These are phyloP conservation scores for Ranitomeya variabilis DNA, from an alignment of 2,113 vertebrate species.

Conservation along the genomic window DNA sequence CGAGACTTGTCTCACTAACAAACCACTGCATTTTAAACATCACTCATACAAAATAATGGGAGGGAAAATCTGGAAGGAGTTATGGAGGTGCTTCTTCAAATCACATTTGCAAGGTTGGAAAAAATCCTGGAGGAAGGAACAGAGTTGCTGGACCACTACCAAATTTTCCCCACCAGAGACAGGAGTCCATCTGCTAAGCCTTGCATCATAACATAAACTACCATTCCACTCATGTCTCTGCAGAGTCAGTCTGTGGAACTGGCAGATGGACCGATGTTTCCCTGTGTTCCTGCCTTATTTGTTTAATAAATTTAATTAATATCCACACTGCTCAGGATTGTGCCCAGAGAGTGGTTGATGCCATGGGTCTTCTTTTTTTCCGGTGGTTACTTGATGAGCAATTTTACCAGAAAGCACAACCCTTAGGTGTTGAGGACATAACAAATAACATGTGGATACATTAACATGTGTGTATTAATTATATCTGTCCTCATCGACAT, in stretches of 20 bases:
- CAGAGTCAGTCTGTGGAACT: conserved; percentile 78
- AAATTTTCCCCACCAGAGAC: conserved; percentile 82
- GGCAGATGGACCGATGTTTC: conserved; percentile 85
- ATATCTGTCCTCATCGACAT: conserved; percentile 58
- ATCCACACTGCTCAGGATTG: conserved; percentile 79
- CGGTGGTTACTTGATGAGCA: conserved; percentile 73
- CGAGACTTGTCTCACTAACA: conserved; percentile 75
- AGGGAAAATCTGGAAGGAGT: conserved; percentile 76
- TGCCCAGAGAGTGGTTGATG: conserved; percentile 76
- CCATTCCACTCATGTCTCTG: conserved; percentile 78
- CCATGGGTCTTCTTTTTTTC: conserved; percentile 67
- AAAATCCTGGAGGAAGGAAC: conserved; percentile 79
- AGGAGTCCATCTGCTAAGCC: conserved; percentile 86
- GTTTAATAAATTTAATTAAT: conserved; percentile 93
- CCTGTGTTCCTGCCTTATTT: conserved; percentile 81
- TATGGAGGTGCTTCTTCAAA: conserved; percentile 75
- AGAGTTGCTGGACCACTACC: conserved; percentile 82
- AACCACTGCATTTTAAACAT: conserved; percentile 81
- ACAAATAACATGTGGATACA: conserved; percentile 69
- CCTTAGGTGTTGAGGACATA: conserved; percentile 71
- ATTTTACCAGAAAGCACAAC: conserved; percentile 76
- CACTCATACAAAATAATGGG: conserved; percentile 78
- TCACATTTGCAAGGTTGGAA: conserved; percentile 78
- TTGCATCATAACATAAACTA: conserved; percentile 79
- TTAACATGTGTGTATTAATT: conserved; percentile 71